Evolutionary conservation across 1,140 invertebrate species (phyloP).

Genomic region (Philotrypesis tridentata): DNA sequence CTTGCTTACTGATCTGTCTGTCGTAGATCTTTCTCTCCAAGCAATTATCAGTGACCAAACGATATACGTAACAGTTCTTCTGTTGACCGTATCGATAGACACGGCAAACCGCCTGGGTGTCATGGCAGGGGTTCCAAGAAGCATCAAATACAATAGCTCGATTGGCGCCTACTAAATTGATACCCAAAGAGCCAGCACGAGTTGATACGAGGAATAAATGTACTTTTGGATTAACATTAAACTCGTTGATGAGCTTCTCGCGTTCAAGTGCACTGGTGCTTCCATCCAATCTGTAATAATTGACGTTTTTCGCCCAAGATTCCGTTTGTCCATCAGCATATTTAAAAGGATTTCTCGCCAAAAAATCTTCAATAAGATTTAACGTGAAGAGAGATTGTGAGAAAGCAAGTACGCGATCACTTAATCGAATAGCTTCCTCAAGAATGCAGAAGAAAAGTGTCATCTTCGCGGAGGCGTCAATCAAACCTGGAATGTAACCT

Average conservation of each 20-base stretch:
- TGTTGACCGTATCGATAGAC: slow-evolving; percentile 97
- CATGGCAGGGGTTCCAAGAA: slow-evolving; percentile 99
- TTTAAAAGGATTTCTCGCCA: slow-evolving; percentile 87
- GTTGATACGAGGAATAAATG: slow-evolving; percentile 98
- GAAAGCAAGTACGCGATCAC: slow-evolving; percentile 96
- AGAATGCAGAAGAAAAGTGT: slow-evolving; percentile 94
- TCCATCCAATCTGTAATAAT: slow-evolving; percentile 96
- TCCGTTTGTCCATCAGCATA: slow-evolving; percentile 75
- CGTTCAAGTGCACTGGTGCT: slow-evolving; percentile 94
- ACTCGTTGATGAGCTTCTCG: slow-evolving; percentile 97
- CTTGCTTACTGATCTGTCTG: slow-evolving; percentile 97
- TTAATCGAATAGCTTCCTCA: slow-evolving; percentile 88
- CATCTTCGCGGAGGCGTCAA: slow-evolving; percentile 97
- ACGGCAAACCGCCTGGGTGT: slow-evolving; percentile 98
- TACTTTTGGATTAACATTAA: slow-evolving; percentile 93
- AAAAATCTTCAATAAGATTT: slow-evolving; percentile 97
- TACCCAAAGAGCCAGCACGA: slow-evolving; percentile 95
- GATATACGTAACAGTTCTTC: slow-evolving; percentile 96
- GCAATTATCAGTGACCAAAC: slow-evolving; percentile 96
- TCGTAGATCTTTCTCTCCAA: slow-evolving; percentile 99
- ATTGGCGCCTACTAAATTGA: slow-evolving; percentile 98
- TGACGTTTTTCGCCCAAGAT: slow-evolving; percentile 90
- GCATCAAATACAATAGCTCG: slow-evolving; percentile 98
- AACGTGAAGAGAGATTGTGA: slow-evolving; percentile 97
- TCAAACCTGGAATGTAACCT: slow-evolving; percentile 89